Base-by-base conservation (phyloP, 1,140 invertebrate species). In the Leptinotarsa lineolata region DNA sequence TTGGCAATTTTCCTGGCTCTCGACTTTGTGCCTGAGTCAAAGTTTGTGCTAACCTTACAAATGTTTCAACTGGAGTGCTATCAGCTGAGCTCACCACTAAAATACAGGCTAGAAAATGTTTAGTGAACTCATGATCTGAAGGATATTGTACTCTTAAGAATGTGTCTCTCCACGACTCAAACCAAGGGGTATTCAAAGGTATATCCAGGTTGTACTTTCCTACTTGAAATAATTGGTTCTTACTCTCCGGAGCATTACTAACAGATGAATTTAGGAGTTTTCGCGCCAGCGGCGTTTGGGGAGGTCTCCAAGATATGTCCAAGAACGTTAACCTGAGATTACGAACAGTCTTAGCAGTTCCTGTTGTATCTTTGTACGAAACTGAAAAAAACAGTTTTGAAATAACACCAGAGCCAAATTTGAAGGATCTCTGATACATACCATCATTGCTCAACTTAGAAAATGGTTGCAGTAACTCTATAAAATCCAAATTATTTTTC, bases 111-210 rank as follows among this genome's bases (percentile, higher is more conserved):
- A 98, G 81, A 85, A 94, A 95, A 86, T 98, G 95, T 81, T 95
- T 94, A 0, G 95, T 94, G 82, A 96, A 98, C 86, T 99, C 97
- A 88, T 98, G 96, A 81, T 98, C 96, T 16, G 94, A 95, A 54
- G 94, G 93, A 82, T 93, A 95, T 83, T 96, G 92, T 2, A 96
- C 92, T 81, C 92, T 92, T 20, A 97, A 87, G 85, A 97, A 98
- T 30, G 91, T 93, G 80, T 97, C 94, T 81, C 96, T 89, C 94
- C 96, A 99, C n/a, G 92, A 88, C 83, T 98, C 96, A 87, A 95
- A 98, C 97, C 97, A 99, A n/a, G 95, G 94, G 44, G 94, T 93
- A 4, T 90, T 87, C 22, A 89, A 88, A 77, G 93, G 93, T 70
- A 94, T 86, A 77, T 92, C 88, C 60, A 93, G 81, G 71, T 87